Percentiles rank a stretch among this genome's conserved stretches.
Evolutionary conservation across 2,797 vertebrate species (phyloP).

Genomic region (Falco naumanni): DNA sequence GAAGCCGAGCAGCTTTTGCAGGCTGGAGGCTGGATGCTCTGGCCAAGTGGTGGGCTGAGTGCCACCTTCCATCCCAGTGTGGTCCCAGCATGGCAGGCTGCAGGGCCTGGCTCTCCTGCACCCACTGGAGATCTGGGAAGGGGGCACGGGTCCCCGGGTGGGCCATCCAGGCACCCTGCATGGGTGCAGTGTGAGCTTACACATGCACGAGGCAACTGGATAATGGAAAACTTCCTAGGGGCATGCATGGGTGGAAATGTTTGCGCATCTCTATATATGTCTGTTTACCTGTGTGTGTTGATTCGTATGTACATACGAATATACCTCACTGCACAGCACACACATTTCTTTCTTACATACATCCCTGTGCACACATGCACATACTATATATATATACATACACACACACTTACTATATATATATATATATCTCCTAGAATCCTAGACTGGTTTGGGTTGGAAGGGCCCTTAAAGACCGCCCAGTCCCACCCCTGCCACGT

Average conservation of each 20-base stretch:
- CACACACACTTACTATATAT: no score
- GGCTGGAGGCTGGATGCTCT: background rate
- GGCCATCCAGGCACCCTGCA: background rate
- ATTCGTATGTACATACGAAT: background rate
- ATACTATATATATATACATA: no score
- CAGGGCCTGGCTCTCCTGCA: background rate
- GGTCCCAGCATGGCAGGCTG: fast-evolving
- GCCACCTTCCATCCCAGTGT: background rate
- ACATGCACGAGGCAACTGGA: fast-evolving
- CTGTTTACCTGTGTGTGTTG: no score
- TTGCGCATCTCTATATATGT: background rate
- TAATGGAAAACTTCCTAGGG: background rate
- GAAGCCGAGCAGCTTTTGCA: background rate
- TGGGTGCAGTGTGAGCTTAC: no score
- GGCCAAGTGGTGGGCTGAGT: fast-evolving
- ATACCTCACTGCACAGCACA: background rate
- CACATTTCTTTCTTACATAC: background rate
- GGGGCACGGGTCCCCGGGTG: fast-evolving
- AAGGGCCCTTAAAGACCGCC: background rate
- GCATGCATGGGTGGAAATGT: no score
- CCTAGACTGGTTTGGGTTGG: background rate
- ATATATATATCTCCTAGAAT: no score
- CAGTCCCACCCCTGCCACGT: no score
- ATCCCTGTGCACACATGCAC: background rate
- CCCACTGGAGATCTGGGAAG: background rate